phyloP scores from a whole-genome alignment of 2,888 invertebrate genomes.

The Spisula subtruncata region DNA sequence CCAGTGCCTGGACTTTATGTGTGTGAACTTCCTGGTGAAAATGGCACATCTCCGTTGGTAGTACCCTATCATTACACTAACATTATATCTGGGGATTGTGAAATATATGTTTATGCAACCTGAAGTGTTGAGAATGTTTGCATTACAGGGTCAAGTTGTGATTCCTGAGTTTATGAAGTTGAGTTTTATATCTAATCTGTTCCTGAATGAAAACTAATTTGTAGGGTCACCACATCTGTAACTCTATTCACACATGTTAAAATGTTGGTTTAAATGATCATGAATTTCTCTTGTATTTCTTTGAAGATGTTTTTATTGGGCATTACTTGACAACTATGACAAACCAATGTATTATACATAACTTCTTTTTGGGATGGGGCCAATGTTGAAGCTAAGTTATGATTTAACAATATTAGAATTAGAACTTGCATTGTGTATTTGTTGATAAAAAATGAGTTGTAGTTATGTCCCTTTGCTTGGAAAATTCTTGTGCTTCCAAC shows the following conservation, averaged over 20 bases:
- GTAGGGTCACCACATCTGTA: not conserved
- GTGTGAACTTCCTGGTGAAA: not conserved
- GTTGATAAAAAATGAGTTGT: too few relatives aligned
- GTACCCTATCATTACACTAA: not conserved
- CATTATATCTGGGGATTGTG: not conserved
- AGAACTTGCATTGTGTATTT: too few relatives aligned
- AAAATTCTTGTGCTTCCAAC: not conserved
- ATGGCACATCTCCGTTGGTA: not conserved
- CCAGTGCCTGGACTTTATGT: not conserved
- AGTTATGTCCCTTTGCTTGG: not conserved
- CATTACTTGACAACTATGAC: too few relatives aligned
- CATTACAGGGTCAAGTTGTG: not conserved
- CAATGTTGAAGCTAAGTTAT: too few relatives aligned
- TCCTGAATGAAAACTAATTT: not conserved
- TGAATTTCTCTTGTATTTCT: too few relatives aligned
- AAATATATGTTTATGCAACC: not conserved
- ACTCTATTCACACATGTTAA: too few relatives aligned
- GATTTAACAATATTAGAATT: too few relatives aligned
- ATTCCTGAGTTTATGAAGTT: not conserved
- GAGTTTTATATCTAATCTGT: not conserved
- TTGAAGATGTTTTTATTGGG: too few relatives aligned
- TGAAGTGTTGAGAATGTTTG: not conserved
- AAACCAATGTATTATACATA: too few relatives aligned
- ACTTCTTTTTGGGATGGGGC: too few relatives aligned
- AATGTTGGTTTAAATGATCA: not conserved